Evolutionary conservation across 1,140 invertebrate species (phyloP), one percentile per base, ranked within the genome.

Genomic region (Drosophila rhopaloa): DNA sequence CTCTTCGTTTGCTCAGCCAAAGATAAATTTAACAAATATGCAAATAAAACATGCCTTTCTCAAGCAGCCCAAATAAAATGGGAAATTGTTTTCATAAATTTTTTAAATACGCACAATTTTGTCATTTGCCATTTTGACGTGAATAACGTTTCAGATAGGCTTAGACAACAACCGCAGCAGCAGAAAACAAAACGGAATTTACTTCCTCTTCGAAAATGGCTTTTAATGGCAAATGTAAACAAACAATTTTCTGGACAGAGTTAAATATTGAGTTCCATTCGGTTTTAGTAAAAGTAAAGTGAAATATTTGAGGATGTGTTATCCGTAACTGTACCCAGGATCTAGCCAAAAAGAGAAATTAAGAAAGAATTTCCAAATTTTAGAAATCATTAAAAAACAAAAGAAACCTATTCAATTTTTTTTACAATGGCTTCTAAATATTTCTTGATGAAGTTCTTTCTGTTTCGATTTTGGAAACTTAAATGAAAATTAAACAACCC

Each of bases 11-110:
- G 59, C 66, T 66, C 61, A 65, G 48, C 67, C 47, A 60, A 74
- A 88, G 76, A 86, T 86, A 88, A 88, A 86, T 86, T 88, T 88
- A 77, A 83, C 66, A 83, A 80, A 89, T 88, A 88, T 88, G 83
- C 83, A 88, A 88, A 88, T 88, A 83, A 63, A 43, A 29, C 29
- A 24, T 41, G 27, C 54, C 44, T 44, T 13, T 11, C 46, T 8
- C 62, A 24, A 13, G 13, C 27, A 24, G 7, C 32, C 35, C 14
- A 11, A 63, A 38, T 32, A 53, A 57, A 43, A 51, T 81, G 47
- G 41, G 67, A 82, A 83, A 88, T 70, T 67, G 86, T 83, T 68
- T 73, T 73, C 50, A 51, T 76, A 72, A 57, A 67, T 71, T 76
- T 76, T 79, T 79, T 37, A 61, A 81, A 79, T 76, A 71, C 81